Percentiles rank a stretch among this genome's conserved stretches.
phyloP scores from a whole-genome alignment of 2,888 invertebrate genomes.

The Mesorhabditis sp. region DNA sequence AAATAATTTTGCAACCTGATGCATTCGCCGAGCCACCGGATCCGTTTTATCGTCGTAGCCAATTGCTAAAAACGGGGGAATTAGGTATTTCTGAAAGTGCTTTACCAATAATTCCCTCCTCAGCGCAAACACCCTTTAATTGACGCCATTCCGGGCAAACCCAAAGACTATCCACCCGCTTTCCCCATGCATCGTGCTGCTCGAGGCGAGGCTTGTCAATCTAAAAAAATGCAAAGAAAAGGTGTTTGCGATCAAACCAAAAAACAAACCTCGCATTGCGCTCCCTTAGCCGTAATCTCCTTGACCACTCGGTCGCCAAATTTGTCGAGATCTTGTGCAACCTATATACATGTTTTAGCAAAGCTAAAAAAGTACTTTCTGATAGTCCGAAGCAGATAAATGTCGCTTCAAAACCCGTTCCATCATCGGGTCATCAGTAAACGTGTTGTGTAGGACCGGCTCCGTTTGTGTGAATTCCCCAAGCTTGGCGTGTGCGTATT shows the following conservation, averaged over 20 bases:
- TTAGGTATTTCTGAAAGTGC: not conserved
- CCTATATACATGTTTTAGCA: constrained; percentile 13
- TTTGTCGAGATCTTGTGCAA: constrained; percentile 59
- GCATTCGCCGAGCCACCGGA: constrained; percentile 32
- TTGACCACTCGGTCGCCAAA: constrained; percentile 63
- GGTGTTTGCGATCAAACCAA: not conserved
- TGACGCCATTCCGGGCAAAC: constrained; percentile 64
- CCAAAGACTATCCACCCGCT: constrained; percentile 61
- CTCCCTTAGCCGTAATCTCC: constrained; percentile 61
- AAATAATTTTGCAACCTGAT: constrained; percentile 62
- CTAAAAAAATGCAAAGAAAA: not conserved
- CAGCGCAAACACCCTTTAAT: constrained; percentile 63
- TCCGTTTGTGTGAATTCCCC: constrained; percentile 41
- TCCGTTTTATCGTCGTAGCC: constrained; percentile 38
- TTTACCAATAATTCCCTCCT: constrained; percentile 63
- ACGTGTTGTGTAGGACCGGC: constrained; percentile 44
- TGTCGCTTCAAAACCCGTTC: constrained; percentile 32
- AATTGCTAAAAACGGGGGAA: constrained; percentile 20
- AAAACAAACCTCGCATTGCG: constrained; percentile 45
- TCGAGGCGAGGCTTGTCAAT: constrained; percentile 61
- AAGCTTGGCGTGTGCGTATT: constrained; percentile 47
- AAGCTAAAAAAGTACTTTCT: constrained; percentile 15
- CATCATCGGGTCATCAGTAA: constrained; percentile 44
- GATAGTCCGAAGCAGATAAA: constrained; percentile 30
- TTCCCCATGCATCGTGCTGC: constrained; percentile 65